Base-by-base conservation (phyloP, 1,140 invertebrate species). In the Heliconius himera region DNA sequence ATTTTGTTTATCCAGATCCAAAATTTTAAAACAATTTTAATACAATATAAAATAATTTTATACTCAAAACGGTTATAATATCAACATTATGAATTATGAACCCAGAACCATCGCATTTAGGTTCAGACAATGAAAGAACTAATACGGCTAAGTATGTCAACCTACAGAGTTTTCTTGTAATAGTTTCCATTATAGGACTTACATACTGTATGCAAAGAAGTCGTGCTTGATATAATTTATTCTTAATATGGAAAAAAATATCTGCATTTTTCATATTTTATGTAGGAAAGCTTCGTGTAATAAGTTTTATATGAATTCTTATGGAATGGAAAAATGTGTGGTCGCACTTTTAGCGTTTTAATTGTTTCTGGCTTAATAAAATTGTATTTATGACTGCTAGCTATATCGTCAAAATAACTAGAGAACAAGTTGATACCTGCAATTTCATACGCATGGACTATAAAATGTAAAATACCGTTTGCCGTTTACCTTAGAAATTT, bases 211-310 rank as follows among this genome's bases (percentile, higher is more conserved):
- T 49, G 56, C 36, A 26, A 46, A 70, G 26, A 76, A 49, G 60
- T 29, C 74, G 60, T 76, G 74, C 29, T 41, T 60, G 9, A 66
- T 60, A 66, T 76, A 76, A 76, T 76, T 70, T 76, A 76, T 76
- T 76, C 74, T 70, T 22, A 38, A 38, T 70, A 41, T 46, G 54
- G 16, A 70, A 66, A 41, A 74, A 76, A 76, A 76, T 66, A 51
- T 76, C 26, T 26, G 74, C 74, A 76, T 76, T 70, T 76, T 76
- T 70, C 74, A 75, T 76, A 70, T 66, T 66, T 66, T 75, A 66
- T 76, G n/a, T 76, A n/a, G 74, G 49, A 76, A 76, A 60, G 60
- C 41, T 46, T 70, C 3, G 56, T 76, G 74, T 70, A 46, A 49
- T 70, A 70, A 76, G 26, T 70, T 70, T 70, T 70, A 60, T 70